phyloP scores from a whole-genome alignment of 2,888 invertebrate species.

The Apodemia zela region DNA sequence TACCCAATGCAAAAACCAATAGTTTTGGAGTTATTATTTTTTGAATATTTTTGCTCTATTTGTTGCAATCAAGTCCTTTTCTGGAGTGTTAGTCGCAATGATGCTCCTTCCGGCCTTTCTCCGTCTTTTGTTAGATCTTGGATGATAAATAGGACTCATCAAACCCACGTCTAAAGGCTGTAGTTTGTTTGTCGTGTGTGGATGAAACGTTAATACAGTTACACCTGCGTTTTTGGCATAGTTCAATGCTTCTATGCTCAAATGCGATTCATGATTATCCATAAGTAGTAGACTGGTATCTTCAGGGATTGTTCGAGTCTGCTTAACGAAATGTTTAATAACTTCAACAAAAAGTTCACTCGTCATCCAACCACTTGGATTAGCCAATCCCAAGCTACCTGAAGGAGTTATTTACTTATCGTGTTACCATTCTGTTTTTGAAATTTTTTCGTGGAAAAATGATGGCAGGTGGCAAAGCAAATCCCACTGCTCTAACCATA shows the following conservation, averaged over 20 bases:
- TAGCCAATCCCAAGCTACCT: slow-evolving; percentile 29
- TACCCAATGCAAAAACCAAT: too few relatives aligned
- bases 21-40: too few relatives aligned
- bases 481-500: slow-evolving; percentile 29
- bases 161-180: slow-evolving; percentile 55
- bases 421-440: slow-evolving; percentile 20
- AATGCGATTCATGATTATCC: slow-evolving; percentile 27
- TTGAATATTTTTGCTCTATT: slow-evolving; percentile 7
- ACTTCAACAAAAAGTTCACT: slow-evolving; percentile 28
- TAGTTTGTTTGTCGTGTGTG: slow-evolving; percentile 52
- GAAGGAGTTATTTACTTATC: slow-evolving; percentile 20
- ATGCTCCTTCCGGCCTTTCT: slow-evolving; percentile 14
- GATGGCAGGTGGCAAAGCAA: slow-evolving; percentile 30
- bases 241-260: slow-evolving; percentile 23
- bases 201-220: slow-evolving; percentile 48
- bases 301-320: slow-evolving; percentile 12
- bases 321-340: slow-evolving; percentile 33
- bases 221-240: slow-evolving; percentile 26
- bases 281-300: slow-evolving; percentile 17
- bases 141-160: slow-evolving; percentile 47
- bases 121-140: slow-evolving; percentile 16
- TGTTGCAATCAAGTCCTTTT: slow-evolving; percentile 14
- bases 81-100: slow-evolving; percentile 16
- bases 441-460: slow-evolving; percentile 31
- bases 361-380: slow-evolving; percentile 28